Conservation (phyloP, 2,113 vertebrate genomes). For the Typhlomys cinereus region DNA sequence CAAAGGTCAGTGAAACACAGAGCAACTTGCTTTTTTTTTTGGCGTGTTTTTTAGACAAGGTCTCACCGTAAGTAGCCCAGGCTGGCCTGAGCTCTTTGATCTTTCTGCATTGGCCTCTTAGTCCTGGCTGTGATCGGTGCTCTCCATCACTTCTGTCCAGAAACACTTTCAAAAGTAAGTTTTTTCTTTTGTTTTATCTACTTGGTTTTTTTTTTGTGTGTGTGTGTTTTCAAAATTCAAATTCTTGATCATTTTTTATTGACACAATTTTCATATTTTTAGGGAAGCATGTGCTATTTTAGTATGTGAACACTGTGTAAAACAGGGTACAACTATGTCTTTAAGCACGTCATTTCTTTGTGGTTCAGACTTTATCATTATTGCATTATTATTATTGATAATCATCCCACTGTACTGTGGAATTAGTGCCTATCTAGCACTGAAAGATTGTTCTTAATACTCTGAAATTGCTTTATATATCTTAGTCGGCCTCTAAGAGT, state of each 20-base stretch:
- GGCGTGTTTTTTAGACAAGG: neutral
- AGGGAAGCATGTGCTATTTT: neutral
- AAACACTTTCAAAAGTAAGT: neutral
- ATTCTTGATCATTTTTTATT: neutral
- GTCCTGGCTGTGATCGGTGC: neutral
- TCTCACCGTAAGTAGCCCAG: neutral
- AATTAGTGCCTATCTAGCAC: neutral
- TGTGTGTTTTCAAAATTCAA: neutral
- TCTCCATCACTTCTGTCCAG: neutral
- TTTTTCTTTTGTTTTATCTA: neutral
- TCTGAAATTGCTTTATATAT: neutral
- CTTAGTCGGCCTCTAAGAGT: neutral
- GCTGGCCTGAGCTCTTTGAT: neutral
- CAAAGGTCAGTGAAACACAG: neutral
- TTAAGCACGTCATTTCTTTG: neutral
- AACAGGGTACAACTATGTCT: no score
- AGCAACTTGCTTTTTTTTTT: neutral
- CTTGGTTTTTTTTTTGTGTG: neutral
- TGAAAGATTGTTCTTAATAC: neutral
- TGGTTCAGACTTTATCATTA: neutral
- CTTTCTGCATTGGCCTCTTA: neutral
- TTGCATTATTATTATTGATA: neutral
- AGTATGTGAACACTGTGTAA: neutral
- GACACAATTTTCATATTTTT: neutral
- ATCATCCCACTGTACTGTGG: neutral